Evolutionary conservation across 2,797 vertebrate species (phyloP).

Genomic region (Lemur catta): DNA sequence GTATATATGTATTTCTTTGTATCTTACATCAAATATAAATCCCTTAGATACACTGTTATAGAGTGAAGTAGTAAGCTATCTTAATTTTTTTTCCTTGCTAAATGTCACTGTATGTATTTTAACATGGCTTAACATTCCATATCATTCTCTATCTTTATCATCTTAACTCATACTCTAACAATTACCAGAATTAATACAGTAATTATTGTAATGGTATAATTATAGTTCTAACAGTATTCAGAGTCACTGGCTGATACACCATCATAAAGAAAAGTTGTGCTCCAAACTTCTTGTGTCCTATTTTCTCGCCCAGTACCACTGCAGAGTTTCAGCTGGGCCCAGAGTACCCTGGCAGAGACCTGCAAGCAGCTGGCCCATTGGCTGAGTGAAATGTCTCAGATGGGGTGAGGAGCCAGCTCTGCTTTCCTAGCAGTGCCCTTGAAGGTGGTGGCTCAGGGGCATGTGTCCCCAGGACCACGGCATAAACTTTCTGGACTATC

Average conservation of each 20-base stretch:
- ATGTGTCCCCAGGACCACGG: background rate
- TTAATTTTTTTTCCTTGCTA: background rate
- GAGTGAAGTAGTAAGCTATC: background rate
- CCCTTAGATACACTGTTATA: background rate
- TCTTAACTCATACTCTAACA: background rate
- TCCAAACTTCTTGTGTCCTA: background rate
- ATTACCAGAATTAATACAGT: background rate
- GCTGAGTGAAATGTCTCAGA: too few species aligned
- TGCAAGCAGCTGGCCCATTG: background rate
- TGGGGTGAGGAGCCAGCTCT: background rate
- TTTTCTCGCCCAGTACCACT: background rate
- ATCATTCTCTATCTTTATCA: background rate
- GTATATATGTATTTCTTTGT: background rate
- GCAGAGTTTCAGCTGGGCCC: background rate
- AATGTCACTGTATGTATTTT: background rate
- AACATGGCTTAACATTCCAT: background rate
- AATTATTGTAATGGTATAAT: background rate
- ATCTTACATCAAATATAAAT: background rate
- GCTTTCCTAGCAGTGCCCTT: background rate
- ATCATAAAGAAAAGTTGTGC: slow-evolving; percentile 48
- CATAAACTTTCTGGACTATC: slow-evolving; percentile 39
- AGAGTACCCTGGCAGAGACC: background rate
- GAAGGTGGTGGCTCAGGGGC: background rate
- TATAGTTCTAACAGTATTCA: background rate
- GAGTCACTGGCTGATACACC: background rate